Evolutionary conservation across 2,113 vertebrate genomes (phyloP).

Genomic region (Sturnira hondurensis): DNA sequence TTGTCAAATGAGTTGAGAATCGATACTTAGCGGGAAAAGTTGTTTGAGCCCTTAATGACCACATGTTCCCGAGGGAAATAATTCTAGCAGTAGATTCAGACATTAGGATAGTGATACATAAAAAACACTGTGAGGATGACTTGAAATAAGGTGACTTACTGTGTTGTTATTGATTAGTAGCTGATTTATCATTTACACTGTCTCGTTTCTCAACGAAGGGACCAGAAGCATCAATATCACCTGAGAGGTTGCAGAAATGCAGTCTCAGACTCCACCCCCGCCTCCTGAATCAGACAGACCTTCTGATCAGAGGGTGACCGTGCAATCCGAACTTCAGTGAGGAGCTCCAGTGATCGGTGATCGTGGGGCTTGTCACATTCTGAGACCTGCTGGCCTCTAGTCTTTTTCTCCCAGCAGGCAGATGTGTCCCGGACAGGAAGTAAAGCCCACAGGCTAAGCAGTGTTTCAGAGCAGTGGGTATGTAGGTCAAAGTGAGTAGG

Average conservation of each 20-base stretch:
- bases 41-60: slow-evolving; percentile 15
- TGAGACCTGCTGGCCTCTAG: neutral
- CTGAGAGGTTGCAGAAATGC: neutral
- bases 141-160: neutral
- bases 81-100: neutral
- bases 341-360: accelerated
- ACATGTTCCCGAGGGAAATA: slow-evolving; percentile 29
- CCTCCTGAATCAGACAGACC: neutral
- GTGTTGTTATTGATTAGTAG: neutral
- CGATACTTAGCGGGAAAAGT: slow-evolving; percentile 52
- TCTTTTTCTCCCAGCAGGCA: neutral
- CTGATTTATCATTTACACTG: neutral
- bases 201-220: neutral
- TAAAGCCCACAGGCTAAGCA: neutral
- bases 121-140: neutral
- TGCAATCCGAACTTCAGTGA: neutral
- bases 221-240: neutral
- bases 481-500: neutral
- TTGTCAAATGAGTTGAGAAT: slow-evolving; percentile 63
- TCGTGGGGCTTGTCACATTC: neutral
- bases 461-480: accelerated
- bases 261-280: neutral
- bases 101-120: neutral
- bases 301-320: neutral
- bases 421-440: neutral